Base-by-base conservation (phyloP, 2,888 invertebrate species). In the Leptinotarsa peninsularis region DNA sequence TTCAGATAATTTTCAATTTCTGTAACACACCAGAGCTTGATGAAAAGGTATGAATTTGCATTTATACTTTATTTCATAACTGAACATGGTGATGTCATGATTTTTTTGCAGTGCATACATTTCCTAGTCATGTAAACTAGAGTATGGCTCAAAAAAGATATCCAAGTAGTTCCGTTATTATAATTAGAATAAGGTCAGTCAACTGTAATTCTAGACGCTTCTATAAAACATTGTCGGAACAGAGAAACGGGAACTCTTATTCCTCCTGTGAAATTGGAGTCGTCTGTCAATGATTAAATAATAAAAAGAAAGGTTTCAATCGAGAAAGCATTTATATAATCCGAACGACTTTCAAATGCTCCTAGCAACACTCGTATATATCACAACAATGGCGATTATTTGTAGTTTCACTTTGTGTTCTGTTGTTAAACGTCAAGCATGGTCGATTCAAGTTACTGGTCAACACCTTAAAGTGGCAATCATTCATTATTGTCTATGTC, bases 341-440 rank as follows among this genome's bases (percentile, higher is more conserved):
- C 50, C 49, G 49, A 33, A n/a, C 18, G 49, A 73, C 73, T 68
- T 68, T 68, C 73, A 60, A 73, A 67, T 18, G 67, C 73, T 67
- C 67, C 49, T 60, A 63, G 63, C 63, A 68, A 68, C 67, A 68
- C 21, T 60, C 49, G 21, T 23, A 54, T 18, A 50, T 58, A 49
- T 71, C 50, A 50, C 27, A 71, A 72, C 52, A 50, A 49, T 27
- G 66, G 56, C 27, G 27, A 52, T 72, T 66, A 66, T 66, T 72
- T 66, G 18, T 18, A 49, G n/a, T 66, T 52, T 66, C 66, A 72
- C 71, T 43, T 18, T 43, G n/a, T 50, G 33, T 52, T 27, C 14
- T 33, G 17, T 33, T 63, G 52, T 43, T 43, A 10, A 43, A 10
- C 43, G 43, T 43, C 43, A 43, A 43, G 43, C 43, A 43, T 43